Base-by-base conservation (phyloP, 2,888 invertebrate genomes). In the Heliconius ismenius region DNA sequence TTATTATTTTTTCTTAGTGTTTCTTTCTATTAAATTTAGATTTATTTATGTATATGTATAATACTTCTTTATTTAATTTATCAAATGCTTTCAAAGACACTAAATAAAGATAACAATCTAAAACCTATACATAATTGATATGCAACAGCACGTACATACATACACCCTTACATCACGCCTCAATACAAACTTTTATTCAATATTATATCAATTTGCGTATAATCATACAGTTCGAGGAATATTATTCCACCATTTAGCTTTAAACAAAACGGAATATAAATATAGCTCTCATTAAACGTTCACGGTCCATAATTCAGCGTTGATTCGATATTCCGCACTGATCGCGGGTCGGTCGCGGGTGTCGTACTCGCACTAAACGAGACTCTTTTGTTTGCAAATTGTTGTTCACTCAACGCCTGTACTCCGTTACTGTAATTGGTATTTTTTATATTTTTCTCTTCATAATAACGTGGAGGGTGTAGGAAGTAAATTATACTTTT, bases 201-300 rank as follows among this genome's bases (percentile, higher is more conserved):
- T 24, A 10, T 62, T 24, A 15, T 62, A 62, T 62, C 24, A 65
- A 36, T 36, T 65, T n/a, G 3, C n/a, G 32, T 11, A 36, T 11
- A 65, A 65, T 65, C n/a, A 36, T 64, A 21, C 36, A 64, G 10
- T 36, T 39, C 39, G 7, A 9, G 36, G 36, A 21, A 36, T 7
- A 9, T 13, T 15, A 39, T 67, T 67, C 7, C 39, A 58, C 11
- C 58, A 32, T 70, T 58, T 70, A 54, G 32, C 15, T 70, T 70
- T 58, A 70, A 70, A 58, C 54, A 69, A 76, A 64, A 64, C 64
- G 39, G 13, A 64, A 77, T 65, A 78, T 73, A 80, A 75, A 73
- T 74, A 72, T 67, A 76, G 58, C 70, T 77, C 82, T 83, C 81
- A 80, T 84, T 84, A 84, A 84, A 83, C 83, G 83, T 76, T 80